A percentile compares a stretch with the other conserved stretches of the same genome.
These are phyloP conservation scores for Eremobia ochroleuca DNA, from an alignment of 2,888 invertebrate genomes.

Conservation along the genomic window DNA sequence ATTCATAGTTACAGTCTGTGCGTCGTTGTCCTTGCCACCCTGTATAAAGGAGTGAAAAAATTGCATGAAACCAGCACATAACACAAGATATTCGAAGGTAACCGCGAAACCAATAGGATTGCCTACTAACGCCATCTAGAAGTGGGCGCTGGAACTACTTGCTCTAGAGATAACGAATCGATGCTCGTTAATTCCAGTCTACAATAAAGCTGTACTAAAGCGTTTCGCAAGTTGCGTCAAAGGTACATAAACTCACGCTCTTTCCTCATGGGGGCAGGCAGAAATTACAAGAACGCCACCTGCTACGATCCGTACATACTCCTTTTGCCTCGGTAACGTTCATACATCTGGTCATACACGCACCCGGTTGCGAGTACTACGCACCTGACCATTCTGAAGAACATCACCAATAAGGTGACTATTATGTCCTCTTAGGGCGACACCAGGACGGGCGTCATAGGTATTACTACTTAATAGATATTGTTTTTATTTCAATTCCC, in stretches of 20 bases:
- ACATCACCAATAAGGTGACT: no score
- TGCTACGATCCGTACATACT: background rate
- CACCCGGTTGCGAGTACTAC: no score
- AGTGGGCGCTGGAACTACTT: background rate
- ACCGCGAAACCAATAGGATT: background rate
- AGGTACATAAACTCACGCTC: background rate
- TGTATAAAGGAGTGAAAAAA: background rate
- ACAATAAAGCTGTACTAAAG: background rate
- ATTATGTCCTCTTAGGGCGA: no score
- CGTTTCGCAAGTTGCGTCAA: background rate
- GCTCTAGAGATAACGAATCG: background rate
- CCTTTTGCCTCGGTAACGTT: background rate
- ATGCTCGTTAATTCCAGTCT: background rate
- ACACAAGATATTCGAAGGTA: background rate
- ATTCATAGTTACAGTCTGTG: background rate
- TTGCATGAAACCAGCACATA: background rate
- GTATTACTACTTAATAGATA: background rate
- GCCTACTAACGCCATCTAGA: constrained; percentile 35
- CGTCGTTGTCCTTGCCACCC: background rate
- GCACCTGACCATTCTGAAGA: no score
- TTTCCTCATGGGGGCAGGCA: background rate
- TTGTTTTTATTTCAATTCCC: background rate
- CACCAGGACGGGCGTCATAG: no score
- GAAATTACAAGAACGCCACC: background rate
- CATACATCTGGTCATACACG: no score